Percentiles rank a stretch among this genome's conserved stretches.
Conservation (phyloP, 2,888 invertebrate species). For the Polydrusus tereticollis region DNA sequence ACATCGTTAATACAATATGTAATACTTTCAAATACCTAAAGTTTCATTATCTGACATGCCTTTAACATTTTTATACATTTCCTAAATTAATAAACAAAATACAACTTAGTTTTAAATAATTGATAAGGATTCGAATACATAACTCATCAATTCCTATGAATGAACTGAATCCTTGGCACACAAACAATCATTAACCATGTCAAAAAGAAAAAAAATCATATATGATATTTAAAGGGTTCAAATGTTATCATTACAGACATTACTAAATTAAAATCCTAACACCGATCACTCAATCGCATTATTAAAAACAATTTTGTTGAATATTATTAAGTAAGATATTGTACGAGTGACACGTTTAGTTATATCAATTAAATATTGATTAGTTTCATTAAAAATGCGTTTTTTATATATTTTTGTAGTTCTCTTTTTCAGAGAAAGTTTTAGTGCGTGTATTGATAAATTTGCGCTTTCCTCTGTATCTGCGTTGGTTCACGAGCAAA, state of each 20-base stretch:
- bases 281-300: neutral
- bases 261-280: constrained; percentile 12
- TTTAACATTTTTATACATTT: no score
- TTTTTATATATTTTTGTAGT: neutral
- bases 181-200: constrained; percentile 9
- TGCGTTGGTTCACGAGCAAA: constrained; percentile 46
- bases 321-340: neutral
- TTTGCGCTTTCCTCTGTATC: constrained; percentile 54
- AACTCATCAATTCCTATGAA: neutral
- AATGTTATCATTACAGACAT: constrained; percentile 14
- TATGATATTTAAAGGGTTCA: constrained; percentile 13
- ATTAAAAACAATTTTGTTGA: constrained; percentile 24
- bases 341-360: neutral
- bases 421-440: neutral
- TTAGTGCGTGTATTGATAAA: constrained; percentile 48
- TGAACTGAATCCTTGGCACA: constrained; percentile 24
- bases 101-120: no score
- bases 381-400: neutral
- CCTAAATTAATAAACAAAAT: no score
- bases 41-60: no score
- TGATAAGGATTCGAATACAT: no score
- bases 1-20: no score
- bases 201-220: constrained; percentile 3
- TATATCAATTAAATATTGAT: neutral
- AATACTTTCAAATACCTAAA: no score